Evolutionary conservation across 2,797 vertebrate species (phyloP), one percentile per base, ranked within the genome.

Genomic region (Aselliscus stoliczkanus): DNA sequence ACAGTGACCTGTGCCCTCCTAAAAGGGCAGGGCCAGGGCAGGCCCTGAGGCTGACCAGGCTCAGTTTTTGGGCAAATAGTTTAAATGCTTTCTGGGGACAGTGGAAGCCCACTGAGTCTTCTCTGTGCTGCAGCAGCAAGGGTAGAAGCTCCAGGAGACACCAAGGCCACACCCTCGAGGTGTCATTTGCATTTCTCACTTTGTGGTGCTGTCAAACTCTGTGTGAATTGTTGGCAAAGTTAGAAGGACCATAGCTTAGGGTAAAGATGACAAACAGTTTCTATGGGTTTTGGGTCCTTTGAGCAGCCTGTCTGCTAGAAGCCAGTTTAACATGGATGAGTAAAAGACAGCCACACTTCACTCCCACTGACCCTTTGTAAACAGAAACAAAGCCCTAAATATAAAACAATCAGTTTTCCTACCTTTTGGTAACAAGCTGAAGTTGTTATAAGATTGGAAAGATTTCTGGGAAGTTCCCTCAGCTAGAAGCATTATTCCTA

Each of bases 1-100:
- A 64, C 25, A 34, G 50, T 39, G 79, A 56, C 39, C 96, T 79
- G 50, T 91, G 90, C 85, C 95, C 82, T 95, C 83, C 54, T n/a
- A 1, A 81, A 85, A 93, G 89, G 94, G 69, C 90, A 95, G 52
- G 56, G 34, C 77, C 69, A 52, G 70, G 85, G 50, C 96, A 94
- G 34, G 73, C 23, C 39, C 72, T 88, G 88, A 93, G 70, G 44
- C 52, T 80, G 47, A 34, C 64, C 77, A 94, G 94, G 50, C 88
- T 85, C 69, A 52, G 10, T 70, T 69, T 86, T 85, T 1, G 67
- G 8, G 50, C 37, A 93, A 90, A 94, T 2, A 67, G 70, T 56
- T 52, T 23, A 70, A 75, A 90, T 88, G 82, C 44, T 42, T 82
- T 64, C 81, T 54, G 79, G 64, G 29, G 37, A 12, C 4, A 56